Evolutionary conservation across 2,797 vertebrate genomes (phyloP).

Genomic region (Protosalanx chinensis): DNA sequence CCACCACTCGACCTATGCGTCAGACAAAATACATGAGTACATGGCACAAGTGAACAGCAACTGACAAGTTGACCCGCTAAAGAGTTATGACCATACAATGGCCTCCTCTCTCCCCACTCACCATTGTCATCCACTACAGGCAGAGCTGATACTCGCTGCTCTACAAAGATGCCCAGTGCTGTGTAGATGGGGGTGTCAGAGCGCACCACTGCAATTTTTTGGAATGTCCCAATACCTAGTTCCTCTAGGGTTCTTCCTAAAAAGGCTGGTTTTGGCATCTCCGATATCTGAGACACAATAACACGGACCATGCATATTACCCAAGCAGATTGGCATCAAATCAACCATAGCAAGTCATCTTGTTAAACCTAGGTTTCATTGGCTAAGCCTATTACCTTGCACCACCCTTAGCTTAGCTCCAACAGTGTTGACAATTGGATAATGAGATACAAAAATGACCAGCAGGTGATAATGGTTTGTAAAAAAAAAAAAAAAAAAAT

Average conservation of each 20-base stretch:
- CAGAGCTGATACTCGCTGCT: constrained; percentile 91
- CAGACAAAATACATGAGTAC: constrained; percentile 27
- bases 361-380: neutral
- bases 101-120: constrained; percentile 51
- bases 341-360: neutral
- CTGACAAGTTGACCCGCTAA: constrained; percentile 1
- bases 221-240: constrained; percentile 89
- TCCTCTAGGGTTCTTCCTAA: constrained; percentile 84
- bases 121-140: constrained; percentile 94
- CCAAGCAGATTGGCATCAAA: constrained; percentile 4
- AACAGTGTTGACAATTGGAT: neutral
- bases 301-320: neutral
- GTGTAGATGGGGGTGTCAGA: constrained; percentile 90
- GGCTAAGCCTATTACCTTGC: neutral
- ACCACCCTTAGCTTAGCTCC: neutral
- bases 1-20: constrained; percentile 86
- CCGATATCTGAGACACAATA: constrained; percentile 81
- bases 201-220: constrained; percentile 90
- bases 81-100: neutral
- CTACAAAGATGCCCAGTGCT: constrained; percentile 94
- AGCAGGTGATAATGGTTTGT: neutral
- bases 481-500: neutral
- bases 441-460: constrained; percentile 2
- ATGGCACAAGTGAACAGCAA: neutral
- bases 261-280: constrained; percentile 92